Evolutionary conservation across 1,140 invertebrate genomes (phyloP), one percentile per base, ranked within the genome.

Genomic region (Thaumetopoea pityocampa): DNA sequence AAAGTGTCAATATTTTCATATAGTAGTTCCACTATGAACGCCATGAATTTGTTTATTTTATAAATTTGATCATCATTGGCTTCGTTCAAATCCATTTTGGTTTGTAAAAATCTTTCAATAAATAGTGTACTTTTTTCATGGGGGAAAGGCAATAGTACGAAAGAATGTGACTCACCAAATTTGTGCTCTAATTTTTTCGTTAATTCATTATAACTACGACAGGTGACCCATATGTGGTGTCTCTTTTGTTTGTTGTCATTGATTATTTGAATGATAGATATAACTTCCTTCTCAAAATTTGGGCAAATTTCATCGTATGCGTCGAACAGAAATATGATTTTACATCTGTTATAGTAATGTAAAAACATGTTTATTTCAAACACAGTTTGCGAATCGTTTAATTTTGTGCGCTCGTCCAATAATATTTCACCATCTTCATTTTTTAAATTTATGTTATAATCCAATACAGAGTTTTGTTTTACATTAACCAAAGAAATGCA

Each of bases 181-280:
- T 17, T 10, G 8, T 19, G 5, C 11, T 37, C 11, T 7, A 37
- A 5, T 0, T 7, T 8, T 0, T 15, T 2, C 1, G 19, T 12
- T 5, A 45, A n/a, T 3, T 23, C 17, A 4, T 28, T 29, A 9
- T 37, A 45, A 6, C 26, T 18, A 8, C 42, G 32, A 8, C 41
- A 35, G 1, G 41, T 35, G n/a, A 44, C 27, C 41, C 41, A 44
- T 7, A 44, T 34, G 18, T 27, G 10, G n/a, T 28, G 24, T n/a
- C 14, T n/a, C 9, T 11, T 4, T 2, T n/a, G 9, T 8, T 11
- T 18, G 10, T 6, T 32, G n/a, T 3, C 26, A 32, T 32, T 24
- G 15, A 18, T 2, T 6, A 11, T 6, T 16, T 7, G n/a, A 11
- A 43, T 4, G 16, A 43, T 34, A 0, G 16, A 3, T 8, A 43